These are phyloP conservation scores for Parazoanthus atlanticus DNA, from an alignment of 92 coral and sea anemone species.

Conservation along the genomic window DNA sequence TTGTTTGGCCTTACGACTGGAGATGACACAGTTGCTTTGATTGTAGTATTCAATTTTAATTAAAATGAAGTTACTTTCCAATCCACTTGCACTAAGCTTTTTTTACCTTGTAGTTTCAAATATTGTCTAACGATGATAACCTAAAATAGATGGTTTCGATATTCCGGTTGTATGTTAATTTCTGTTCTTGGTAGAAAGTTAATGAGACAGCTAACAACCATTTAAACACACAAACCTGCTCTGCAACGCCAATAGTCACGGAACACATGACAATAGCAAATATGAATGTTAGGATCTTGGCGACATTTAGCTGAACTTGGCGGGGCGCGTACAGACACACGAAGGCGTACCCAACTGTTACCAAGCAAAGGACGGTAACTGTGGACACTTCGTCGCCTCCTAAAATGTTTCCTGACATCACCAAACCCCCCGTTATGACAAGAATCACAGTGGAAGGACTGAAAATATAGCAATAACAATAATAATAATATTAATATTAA, in stretches of 20 bases:
- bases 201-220: neutral
- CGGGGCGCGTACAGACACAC: slow-evolving; percentile 87
- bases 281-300: slow-evolving; percentile 72
- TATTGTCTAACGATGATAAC: no score
- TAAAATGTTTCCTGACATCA: slow-evolving; percentile 37
- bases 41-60: no score
- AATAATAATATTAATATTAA: no score
- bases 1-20: no score
- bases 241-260: slow-evolving; percentile 79
- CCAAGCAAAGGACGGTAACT: slow-evolving; percentile 54
- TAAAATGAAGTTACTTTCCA: no score
- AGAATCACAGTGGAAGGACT: slow-evolving; percentile 97
- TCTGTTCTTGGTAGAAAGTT: no score
- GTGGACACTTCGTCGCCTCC: slow-evolving; percentile 20
- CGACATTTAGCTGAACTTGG: slow-evolving; percentile 84
- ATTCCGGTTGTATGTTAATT: no score
- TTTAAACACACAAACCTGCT: slow-evolving; percentile 47
- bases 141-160: no score
- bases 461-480: slow-evolving; percentile 1
- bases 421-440: slow-evolving; percentile 73
- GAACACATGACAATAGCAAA: slow-evolving; percentile 86
- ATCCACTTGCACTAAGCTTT: no score
- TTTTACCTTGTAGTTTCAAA: no score
- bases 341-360: slow-evolving; percentile 69
- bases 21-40: no score